phyloP scores from a whole-genome alignment of 2,113 vertebrate genomes.

The Ptilorrhoa leucosticta region DNA sequence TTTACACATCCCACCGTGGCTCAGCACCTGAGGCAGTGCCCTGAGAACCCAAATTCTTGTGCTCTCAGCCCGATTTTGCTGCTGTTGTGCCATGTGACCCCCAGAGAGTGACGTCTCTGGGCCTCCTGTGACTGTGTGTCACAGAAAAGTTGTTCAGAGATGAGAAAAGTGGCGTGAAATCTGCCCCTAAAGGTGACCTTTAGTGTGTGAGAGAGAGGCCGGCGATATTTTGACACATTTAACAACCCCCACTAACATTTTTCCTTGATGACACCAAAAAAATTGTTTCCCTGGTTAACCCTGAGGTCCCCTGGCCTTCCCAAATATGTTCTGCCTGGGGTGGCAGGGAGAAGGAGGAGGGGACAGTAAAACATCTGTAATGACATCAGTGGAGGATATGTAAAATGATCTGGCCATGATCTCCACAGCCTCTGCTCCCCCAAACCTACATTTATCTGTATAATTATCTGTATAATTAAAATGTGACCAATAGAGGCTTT shows the following conservation, averaged over 20 bases:
- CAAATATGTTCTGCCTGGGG: neutral
- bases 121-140: neutral
- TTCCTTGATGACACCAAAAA: neutral
- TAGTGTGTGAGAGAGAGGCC: neutral
- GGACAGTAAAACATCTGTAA: neutral
- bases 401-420: rapidly evolving
- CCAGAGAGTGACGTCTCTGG: neutral
- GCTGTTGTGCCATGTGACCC: neutral
- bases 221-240: neutral
- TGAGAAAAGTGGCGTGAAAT: neutral
- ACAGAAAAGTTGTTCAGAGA: neutral
- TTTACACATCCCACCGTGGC: neutral
- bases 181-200: neutral
- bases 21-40: neutral
- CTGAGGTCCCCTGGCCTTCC: neutral
- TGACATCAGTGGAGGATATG: neutral
- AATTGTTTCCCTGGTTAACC: neutral
- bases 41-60: neutral
- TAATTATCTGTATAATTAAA: neutral
- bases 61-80: neutral
- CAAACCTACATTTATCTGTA: neutral
- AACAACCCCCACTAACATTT: neutral
- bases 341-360: neutral
- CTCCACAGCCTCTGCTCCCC: neutral
- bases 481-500: neutral